Base-by-base conservation (phyloP, 2,113 vertebrate genomes). In the Prinia subflava region DNA sequence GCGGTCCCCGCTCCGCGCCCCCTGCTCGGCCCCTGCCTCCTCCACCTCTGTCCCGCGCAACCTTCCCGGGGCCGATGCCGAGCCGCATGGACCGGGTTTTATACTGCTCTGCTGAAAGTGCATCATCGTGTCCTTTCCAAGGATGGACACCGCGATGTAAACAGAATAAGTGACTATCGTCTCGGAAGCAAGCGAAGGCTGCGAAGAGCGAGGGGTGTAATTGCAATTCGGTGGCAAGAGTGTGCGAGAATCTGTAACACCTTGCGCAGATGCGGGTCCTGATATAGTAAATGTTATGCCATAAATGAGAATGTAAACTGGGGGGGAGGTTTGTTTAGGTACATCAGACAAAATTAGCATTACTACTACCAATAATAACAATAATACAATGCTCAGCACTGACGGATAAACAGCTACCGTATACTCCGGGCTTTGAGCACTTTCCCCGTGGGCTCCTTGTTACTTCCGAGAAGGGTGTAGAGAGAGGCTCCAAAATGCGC, bases 401-500 rank as follows among this genome's bases (percentile, higher is more conserved):
- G 75, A 70, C 9, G 11, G 81, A 86, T 90, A 76, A 89, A 41
- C 46, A 56, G 49, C 44, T 53, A 56, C 47, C 44, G 15, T 13
- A 87, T 13, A 87, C 63, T 94, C n/a, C 2, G 9, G 37, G 60
- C 64, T 97, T 93, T 95, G 41, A 88, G 31, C 86, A 55, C 89
- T 96, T 97, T 92, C 78, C 73, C 87, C 44, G 50, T 65, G 90
- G 64, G 87, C 57, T 92, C 63, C 71, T 89, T 50, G 13, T 68
- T 82, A 93, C 80, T 95, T 94, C 76, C 86, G 59, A 93, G 59
- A 86, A 49, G 42, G 64, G 59, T 49, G 82, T 79, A 41, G 69
- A 92, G 59, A 44, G 68, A 95, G 67, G 60, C 83, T 94, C 70
- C 84, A 84, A 95, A 94, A 84, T 92, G 81, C 35, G 21, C 91